Evolutionary conservation across 2,888 invertebrate species (phyloP).

Genomic region (Parapristionchus giblindavisi): DNA sequence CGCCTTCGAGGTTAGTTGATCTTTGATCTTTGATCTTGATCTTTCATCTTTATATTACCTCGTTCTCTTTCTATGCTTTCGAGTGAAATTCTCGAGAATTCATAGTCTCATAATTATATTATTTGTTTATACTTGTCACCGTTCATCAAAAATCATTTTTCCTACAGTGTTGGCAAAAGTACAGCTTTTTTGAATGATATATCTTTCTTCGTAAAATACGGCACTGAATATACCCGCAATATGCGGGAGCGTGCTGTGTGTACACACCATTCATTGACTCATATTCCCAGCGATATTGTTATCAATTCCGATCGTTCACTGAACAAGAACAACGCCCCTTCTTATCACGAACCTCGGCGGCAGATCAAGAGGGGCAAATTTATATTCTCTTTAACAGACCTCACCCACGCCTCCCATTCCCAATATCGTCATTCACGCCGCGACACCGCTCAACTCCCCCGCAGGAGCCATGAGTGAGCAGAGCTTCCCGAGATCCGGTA

Average conservation of each 20-base stretch:
- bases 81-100: not conserved
- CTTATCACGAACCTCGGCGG: not conserved
- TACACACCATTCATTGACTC: too few species aligned
- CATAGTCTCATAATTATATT: not conserved
- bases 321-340: not conserved
- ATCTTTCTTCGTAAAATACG: too few species aligned
- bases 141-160: too few species aligned
- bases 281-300: too few species aligned
- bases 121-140: not conserved
- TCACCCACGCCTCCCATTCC: constrained; percentile 32
- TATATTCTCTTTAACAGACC: not conserved
- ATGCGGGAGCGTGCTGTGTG: too few species aligned
- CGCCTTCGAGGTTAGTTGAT: constrained; percentile 8
- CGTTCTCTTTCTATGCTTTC: too few species aligned
- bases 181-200: too few species aligned
- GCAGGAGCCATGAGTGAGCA: not conserved
- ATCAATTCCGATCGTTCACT: too few species aligned
- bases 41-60: too few species aligned
- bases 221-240: too few species aligned
- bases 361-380: not conserved
- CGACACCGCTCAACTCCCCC: constrained; percentile 9
- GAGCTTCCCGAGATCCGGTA: constrained; percentile 24
- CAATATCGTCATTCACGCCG: constrained; percentile 13
- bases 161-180: too few species aligned
- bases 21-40: too few species aligned